Percentiles rank a stretch among this genome's conserved stretches.
phyloP scores from a whole-genome alignment of 1,140 invertebrate genomes.

The Acromyrmex echinatior region DNA sequence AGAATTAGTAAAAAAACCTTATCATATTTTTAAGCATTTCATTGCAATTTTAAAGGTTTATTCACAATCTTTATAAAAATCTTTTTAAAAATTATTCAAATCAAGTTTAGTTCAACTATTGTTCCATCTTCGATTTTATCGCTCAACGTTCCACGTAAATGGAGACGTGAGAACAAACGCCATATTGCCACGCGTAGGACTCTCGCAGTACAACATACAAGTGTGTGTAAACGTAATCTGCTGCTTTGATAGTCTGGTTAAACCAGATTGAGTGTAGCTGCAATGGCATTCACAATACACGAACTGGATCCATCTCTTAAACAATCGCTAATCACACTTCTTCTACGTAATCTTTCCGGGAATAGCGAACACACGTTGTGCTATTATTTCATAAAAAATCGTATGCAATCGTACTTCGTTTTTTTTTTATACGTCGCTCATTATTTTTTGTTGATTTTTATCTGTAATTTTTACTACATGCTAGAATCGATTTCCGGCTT shows the following conservation, averaged over 20 bases:
- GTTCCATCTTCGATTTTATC: not conserved
- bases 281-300: constrained; percentile 45
- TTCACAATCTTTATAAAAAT: not conserved
- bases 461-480: constrained; percentile 4
- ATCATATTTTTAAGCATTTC: not conserved
- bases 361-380: not conserved
- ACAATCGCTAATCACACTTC: constrained; percentile 47
- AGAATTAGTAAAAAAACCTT: not conserved
- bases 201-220: not conserved
- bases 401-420: not conserved
- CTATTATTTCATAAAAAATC: not conserved
- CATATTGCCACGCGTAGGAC: not conserved
- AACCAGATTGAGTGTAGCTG: constrained; percentile 37
- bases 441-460: constrained; percentile 27
- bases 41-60: not conserved
- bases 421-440: not conserved
- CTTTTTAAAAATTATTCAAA: not conserved
- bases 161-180: not conserved
- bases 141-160: not conserved
- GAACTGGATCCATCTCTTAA: not conserved
- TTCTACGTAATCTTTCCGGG: not conserved
- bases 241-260: constrained; percentile 51
- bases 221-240: constrained; percentile 39
- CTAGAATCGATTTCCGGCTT: constrained; percentile 43
- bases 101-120: not conserved